phyloP scores from a whole-genome alignment of 2,113 vertebrate genomes.

The Argyrosomus japonicus region DNA sequence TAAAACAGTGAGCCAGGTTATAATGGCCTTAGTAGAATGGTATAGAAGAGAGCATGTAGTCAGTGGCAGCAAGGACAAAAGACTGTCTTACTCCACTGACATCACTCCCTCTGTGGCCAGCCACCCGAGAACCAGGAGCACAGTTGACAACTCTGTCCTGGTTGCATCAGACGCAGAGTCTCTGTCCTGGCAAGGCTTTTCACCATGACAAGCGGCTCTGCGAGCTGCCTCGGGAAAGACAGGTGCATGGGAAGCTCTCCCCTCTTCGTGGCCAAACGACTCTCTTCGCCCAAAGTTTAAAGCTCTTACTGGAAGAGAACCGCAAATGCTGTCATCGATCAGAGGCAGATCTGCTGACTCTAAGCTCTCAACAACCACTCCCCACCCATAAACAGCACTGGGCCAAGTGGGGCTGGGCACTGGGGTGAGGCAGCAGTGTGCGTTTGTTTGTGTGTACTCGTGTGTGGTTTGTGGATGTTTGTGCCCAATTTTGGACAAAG shows the following conservation, averaged over 20 bases:
- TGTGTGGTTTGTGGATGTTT: constrained; percentile 29
- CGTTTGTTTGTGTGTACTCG: constrained; percentile 25
- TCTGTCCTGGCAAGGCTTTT: constrained; percentile 33
- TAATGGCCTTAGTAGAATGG: constrained; percentile 1
- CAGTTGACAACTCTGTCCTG: constrained; percentile 18
- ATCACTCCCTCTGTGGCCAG: constrained; percentile 30
- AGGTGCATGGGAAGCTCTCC: constrained; percentile 61
- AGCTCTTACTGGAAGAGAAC: constrained; percentile 86
- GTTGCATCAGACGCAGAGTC: constrained; percentile 1
- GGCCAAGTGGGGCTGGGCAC: constrained; percentile 72
- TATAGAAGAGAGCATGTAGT: constrained; percentile 4
- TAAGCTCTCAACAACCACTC: constrained; percentile 79
- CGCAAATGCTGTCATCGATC: constrained; percentile 84
- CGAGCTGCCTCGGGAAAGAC: constrained; percentile 27
- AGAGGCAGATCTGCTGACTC: constrained; percentile 84
- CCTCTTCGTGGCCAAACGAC: constrained; percentile 60
- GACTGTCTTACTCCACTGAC: constrained; percentile 27
- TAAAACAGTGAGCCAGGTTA: neutral
- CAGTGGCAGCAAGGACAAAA: constrained; percentile 8
- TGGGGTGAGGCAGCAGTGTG: constrained; percentile 52
- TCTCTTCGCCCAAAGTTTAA: constrained; percentile 76
- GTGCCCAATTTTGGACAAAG: constrained; percentile 27
- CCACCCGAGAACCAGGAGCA: neutral
- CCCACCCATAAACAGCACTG: constrained; percentile 76
- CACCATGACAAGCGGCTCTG: constrained; percentile 30